phyloP scores from a whole-genome alignment of 2,797 vertebrate species.

The Poliocrania exsul region DNA sequence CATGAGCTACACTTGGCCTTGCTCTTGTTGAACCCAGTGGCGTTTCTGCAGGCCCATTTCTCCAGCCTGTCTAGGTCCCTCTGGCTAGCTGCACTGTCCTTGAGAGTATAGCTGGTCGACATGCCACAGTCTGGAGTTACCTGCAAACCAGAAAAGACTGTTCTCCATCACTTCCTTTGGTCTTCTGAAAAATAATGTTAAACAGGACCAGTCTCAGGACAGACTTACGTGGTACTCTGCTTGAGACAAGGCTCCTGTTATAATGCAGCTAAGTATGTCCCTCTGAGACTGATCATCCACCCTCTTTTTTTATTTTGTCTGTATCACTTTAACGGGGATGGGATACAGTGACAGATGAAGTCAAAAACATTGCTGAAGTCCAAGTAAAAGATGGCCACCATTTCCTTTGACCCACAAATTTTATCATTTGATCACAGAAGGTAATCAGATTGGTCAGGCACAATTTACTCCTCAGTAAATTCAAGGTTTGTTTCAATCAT shows the following conservation, averaged over 20 bases:
- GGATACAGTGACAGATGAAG: background rate
- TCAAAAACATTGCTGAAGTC: background rate
- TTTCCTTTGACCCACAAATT: background rate
- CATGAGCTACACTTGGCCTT: background rate
- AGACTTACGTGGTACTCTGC: background rate
- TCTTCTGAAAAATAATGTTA: background rate
- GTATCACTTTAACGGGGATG: fast-evolving
- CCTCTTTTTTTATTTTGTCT: background rate
- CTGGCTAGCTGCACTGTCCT: background rate
- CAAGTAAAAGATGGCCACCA: background rate
- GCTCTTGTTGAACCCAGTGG: background rate
- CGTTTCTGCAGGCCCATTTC: background rate
- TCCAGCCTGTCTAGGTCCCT: background rate
- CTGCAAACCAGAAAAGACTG: background rate
- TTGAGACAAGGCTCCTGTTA: background rate
- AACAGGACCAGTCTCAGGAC: background rate
- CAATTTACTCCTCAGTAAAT: background rate
- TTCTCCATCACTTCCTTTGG: background rate
- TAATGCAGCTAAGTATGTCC: background rate
- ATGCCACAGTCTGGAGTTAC: no score
- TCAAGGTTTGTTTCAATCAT: background rate
- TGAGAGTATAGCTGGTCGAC: background rate
- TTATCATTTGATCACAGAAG: background rate
- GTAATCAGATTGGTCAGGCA: background rate
- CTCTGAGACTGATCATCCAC: background rate